Percentiles rank a stretch among this genome's conserved stretches.
Conservation (phyloP, 2,113 vertebrate species). For the Barnardius zonarius region DNA sequence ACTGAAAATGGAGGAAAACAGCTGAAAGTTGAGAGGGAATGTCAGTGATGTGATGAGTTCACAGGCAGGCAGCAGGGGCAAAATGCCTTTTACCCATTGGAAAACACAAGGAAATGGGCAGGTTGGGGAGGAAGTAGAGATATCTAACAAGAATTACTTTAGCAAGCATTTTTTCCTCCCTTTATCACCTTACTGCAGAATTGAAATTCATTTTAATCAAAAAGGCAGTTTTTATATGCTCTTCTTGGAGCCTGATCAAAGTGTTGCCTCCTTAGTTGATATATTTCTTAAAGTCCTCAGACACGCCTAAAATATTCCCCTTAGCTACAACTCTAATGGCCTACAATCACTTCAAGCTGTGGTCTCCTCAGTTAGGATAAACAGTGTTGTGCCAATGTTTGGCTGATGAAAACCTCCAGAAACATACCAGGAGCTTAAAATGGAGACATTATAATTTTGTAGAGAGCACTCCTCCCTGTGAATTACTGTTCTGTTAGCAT, state of each 20-base stretch:
- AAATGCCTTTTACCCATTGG: neutral
- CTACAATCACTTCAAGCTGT: neutral
- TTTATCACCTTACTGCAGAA: neutral
- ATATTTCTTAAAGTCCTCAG: neutral
- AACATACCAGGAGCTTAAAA: neutral
- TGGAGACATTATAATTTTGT: neutral
- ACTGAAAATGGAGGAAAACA: neutral
- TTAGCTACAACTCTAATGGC: neutral
- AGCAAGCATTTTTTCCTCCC: neutral
- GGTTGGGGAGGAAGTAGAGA: neutral
- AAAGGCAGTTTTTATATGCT: neutral
- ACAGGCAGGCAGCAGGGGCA: neutral
- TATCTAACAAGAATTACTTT: neutral
- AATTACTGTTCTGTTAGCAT: neutral
- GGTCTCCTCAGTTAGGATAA: neutral
- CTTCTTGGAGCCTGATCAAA: neutral
- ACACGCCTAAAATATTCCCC: neutral
- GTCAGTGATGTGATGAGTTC: neutral
- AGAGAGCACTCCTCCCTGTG: neutral
- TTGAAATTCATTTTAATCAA: neutral
- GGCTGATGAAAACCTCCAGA: constrained; percentile 15
- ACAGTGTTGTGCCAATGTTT: neutral
- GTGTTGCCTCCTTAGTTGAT: neutral
- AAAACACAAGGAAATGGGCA: neutral
- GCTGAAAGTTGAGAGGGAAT: neutral